Evolutionary conservation across 2,797 vertebrate genomes (phyloP).

Genomic region (Aphelocoma californica): DNA sequence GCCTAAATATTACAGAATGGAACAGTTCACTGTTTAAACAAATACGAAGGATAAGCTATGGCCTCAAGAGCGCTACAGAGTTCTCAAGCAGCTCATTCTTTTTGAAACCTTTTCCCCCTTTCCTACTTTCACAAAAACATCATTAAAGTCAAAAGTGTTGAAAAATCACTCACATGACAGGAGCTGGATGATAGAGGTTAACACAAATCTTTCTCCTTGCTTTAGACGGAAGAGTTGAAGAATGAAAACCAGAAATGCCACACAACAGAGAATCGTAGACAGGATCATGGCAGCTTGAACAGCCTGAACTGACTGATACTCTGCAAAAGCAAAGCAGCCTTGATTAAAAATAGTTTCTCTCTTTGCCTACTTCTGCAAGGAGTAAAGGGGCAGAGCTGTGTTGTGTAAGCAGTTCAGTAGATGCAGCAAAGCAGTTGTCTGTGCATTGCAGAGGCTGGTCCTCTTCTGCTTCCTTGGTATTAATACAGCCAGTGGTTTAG

Average conservation of each 20-base stretch:
- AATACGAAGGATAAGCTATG: background rate
- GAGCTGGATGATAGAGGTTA: slow-evolving; percentile 90
- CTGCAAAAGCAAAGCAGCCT: slow-evolving; percentile 71
- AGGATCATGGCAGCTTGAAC: slow-evolving; percentile 93
- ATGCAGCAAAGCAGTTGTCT: background rate
- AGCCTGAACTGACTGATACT: slow-evolving; percentile 82
- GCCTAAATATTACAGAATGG: background rate
- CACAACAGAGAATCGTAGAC: slow-evolving; percentile 88
- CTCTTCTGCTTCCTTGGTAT: background rate
- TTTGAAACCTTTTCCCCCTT: background rate
- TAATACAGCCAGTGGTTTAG: background rate
- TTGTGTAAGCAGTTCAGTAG: background rate
- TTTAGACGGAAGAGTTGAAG: slow-evolving; percentile 95
- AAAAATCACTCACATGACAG: slow-evolving; percentile 84
- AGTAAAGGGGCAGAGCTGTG: background rate
- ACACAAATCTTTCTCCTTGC: slow-evolving; percentile 92
- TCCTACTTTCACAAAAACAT: background rate
- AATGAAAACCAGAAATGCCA: slow-evolving; percentile 91
- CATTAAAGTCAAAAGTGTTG: background rate
- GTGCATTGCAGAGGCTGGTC: background rate
- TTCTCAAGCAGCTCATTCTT: background rate
- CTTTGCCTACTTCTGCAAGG: background rate
- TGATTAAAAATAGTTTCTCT: background rate
- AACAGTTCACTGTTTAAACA: background rate
- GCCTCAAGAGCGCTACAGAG: background rate